Evolutionary conservation across 23 tunicate species (phyloP), one percentile per base, ranked within the genome.

Genomic region (Botrylloides violaceus): DNA sequence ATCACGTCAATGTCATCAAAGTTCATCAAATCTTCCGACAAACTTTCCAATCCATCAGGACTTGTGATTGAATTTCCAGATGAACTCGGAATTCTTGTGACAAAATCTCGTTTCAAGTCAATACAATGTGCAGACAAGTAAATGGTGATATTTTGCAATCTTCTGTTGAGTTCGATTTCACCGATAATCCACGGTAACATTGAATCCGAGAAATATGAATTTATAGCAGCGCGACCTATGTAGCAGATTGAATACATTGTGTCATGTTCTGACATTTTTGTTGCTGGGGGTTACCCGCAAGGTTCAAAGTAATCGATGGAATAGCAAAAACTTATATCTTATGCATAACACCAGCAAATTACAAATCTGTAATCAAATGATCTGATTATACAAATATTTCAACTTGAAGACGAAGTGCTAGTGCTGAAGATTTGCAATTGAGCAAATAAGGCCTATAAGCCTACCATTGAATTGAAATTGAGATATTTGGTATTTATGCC

Each of bases 131-230:
- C 20, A 4, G 35, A 3, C 35, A 63, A 63, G 32, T 19, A 27
- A 33, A 63, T 31, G 18, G 70, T 27, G 7, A 63, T 34, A 63
- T 68, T 68, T 0, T 35, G 74, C 5, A 36, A 32, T 28, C 58
- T 18, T 37, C 56, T 68, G 74, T 56, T 15, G 58, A 68, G 58
- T 0, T 78, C 76, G 31, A 84, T 61, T 32, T 61, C 73, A 3
- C 77, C 79, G 18, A 59, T 48, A 30, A 84, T 28, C 92, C 92
- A 84, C 30, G 34, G 77, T 31, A 61, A 48, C 92, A 84, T 78
- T 3, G 80, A 72, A 29, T 64, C 66, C 22, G 75, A 32, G 66
- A 68, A 68, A 43, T 68, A 68, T 43, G 74, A 68, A 43, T 68
- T 39, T 37, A 68, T 68, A 39, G 37, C 36, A 36, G 49, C 57